phyloP scores from a whole-genome alignment of 2,113 vertebrate species.

The Eudorcas thomsonii region DNA sequence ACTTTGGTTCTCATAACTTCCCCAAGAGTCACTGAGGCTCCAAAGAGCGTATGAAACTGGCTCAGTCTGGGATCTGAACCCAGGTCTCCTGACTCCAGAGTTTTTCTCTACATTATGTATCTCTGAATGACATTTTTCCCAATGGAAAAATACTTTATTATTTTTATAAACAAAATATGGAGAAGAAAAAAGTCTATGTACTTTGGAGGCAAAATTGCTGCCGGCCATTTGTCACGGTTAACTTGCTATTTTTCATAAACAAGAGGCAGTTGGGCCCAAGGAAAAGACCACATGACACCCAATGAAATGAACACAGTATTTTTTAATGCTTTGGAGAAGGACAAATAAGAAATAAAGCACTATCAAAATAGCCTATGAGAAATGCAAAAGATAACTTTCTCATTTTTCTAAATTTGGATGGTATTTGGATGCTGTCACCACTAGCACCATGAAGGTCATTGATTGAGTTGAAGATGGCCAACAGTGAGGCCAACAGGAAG shows the following conservation, averaged over 20 bases:
- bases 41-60: neutral
- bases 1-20: neutral
- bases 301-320: neutral
- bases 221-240: slow-evolving; percentile 26
- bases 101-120: neutral
- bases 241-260: slow-evolving; percentile 55
- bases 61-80: neutral
- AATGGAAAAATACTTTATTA: neutral
- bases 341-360: neutral
- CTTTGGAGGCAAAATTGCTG: slow-evolving; percentile 33
- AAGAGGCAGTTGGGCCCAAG: slow-evolving; percentile 26
- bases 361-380: slow-evolving; percentile 63
- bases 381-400: slow-evolving; percentile 42
- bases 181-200: slow-evolving; percentile 43
- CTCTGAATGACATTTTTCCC: neutral
- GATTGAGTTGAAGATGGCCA: neutral
- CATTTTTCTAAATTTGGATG: slow-evolving; percentile 57
- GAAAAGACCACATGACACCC: neutral
- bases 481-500: neutral
- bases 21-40: neutral
- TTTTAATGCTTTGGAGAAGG: neutral
- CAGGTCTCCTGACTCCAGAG: neutral
- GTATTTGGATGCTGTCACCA: neutral
- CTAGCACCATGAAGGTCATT: neutral
- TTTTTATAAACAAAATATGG: slow-evolving; percentile 41